Evolutionary conservation across 2,797 vertebrate species (phyloP), one percentile per base, ranked within the genome.

Genomic region (Phoebastria nigripes): DNA sequence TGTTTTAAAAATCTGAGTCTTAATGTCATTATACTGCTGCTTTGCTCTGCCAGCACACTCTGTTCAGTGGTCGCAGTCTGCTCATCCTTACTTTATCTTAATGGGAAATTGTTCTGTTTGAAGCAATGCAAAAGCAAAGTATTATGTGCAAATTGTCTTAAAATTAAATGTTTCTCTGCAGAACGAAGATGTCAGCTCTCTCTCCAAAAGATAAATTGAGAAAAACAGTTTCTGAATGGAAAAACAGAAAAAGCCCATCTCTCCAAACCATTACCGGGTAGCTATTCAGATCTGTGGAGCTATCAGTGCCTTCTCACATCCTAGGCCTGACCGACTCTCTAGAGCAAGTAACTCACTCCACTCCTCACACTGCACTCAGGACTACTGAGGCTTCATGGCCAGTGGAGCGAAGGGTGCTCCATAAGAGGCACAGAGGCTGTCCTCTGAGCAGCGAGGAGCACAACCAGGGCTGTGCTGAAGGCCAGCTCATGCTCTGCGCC

Each of bases 1-100:
- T 82, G 73, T 93, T 95, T 97, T 73, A 97, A 96, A 95, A 95
- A 74, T 66, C 17, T 19, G 58, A 74, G 67, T 76, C 91, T 91
- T 96, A 95, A 95, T 88, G 86, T 89, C 71, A 92, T 95, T 96
- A 91, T 84, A 83, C 70, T 94, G 59, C 44, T 91, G 42, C 54
- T 74, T 41, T 80, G 22, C 63, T 80, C 73, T 96, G 96, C 91
- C 96, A 96, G 96, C 73, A 81, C 47, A 74, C 70, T 96, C 89
- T 93, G 74, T 89, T 96, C 93, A 67, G 94, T 87, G 89, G 85
- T 78, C 3, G 1, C 92, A 96, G 85, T 93, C 93, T 96, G 97
- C 82, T 96, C 65, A 42, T 88, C 76, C 55, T 86, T 94, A 55
- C 52, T 93, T 89, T 93, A 80, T 76, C 87, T 95, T 93, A 95